Evolutionary conservation across 2,113 vertebrate genomes (phyloP), one percentile per base, ranked within the genome.

Genomic region (Mirza zaza): DNA sequence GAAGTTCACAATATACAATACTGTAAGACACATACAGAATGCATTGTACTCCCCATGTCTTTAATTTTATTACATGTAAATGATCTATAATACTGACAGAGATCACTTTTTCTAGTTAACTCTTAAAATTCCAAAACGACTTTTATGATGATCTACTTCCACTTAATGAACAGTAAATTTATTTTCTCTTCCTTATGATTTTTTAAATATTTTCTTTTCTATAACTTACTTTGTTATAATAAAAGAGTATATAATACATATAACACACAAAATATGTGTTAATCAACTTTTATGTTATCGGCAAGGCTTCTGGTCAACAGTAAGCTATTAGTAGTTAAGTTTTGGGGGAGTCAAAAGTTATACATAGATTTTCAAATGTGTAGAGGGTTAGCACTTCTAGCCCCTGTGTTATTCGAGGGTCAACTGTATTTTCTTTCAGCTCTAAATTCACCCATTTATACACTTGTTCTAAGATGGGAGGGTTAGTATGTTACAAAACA

Each of bases 31-130:
- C 34, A n/a, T 87, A 80, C 45, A 81, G 10, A 90, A 81, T 50
- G 55, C 8, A 91, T 0, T 36, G 5, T 39, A 23, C 3, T 70
- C 34, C 8, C 20, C 4, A 75, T 48, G 39, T 52, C 3, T 73
- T 67, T 77, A 80, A 63, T 81, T 87, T 70, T 39, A 95, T n/a
- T 82, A 90, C 8, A 45, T 77, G 9, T 80, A 93, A 88, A 94
- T 87, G 25, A 91, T 50, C 12, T 87, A 8, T 21, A 61, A 97
- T 75, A 73, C 11, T 52, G 65, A 11, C 34, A 97, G 10, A 96
- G 70, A 68, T 87, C 39, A 88, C 48, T 67, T 91, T 75, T 79
- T 34, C 21, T 45, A 65, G 25, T 63, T 96, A 88, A 93, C 1
- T 13, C 5, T 15, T n/a, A 92, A 96, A 76, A 81, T 45, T 90